Evolutionary conservation across 2,113 vertebrate species (phyloP), one percentile per base, ranked within the genome.

Genomic region (Tetrao urogallus): DNA sequence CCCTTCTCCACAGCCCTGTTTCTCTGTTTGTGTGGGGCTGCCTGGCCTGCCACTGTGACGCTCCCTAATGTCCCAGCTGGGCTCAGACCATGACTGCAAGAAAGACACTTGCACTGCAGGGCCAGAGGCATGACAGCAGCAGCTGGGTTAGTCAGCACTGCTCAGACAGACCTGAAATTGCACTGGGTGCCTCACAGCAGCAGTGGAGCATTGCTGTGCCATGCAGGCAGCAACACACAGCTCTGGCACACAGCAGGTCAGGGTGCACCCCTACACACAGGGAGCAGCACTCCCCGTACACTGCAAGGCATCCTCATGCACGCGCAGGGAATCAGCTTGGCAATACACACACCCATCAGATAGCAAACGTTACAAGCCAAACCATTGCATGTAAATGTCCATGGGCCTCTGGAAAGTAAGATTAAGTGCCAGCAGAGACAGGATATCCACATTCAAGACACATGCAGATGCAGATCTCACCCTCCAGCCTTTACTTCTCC

Each of bases 141-240:
- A 60, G 36, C n/a, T 16, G 2, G 0, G 45, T 56, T 27, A 3
- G 32, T 16, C 57, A n/a, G 3, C 10, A 75, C 73, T n/a, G 30
- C n/a, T 71, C 45, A 65, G 38, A 60, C 15, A 11, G 61, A 34
- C 11, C 27, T 25, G 36, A 13, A 40, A 57, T 3, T 21, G 11
- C 2, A 0, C 34, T 24, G 6, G 65, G 52, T 30, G 11, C 22
- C 47, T 66, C 32, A 22, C 34, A 43, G 4, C 20, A 21, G 38
- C 52, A 75, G 58, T 54, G 47, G 21, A 64, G 36, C 42, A 57
- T 19, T 13, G 2, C 7, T 15, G 28, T 56, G 24, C 57, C 0
- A 0, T 1, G 3, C 2, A 1, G 2, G 13, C 45, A 36, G 27
- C 0, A 3, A 4, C 47, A 22, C 16, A 9, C n/a, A 14, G 32